Base-by-base conservation (phyloP, 2,797 vertebrate species). In the Agapornis canus region DNA sequence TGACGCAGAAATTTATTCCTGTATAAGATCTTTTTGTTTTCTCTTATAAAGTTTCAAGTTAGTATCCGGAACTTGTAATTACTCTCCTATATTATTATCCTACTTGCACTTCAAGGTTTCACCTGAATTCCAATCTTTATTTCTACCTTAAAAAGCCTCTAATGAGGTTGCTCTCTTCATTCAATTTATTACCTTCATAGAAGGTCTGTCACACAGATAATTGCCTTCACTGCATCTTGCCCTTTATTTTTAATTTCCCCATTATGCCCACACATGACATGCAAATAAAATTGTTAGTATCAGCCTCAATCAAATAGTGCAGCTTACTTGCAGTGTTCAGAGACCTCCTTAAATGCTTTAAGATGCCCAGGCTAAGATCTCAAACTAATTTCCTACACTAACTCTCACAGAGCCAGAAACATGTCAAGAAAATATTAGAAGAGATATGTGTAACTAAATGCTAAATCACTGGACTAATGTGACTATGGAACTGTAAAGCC, bases 211-310 rank as follows among this genome's bases (percentile, higher is more conserved):
- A 76, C 63, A 56, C 59, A 80, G 42, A 59, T 20, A 83, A 65
- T 25, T 61, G 35, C 27, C 64, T 82, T 72, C 42, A 27, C 47
- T 79, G 35, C 2, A 2, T 23, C 39, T 66, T 49, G 40, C 35
- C 45, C 68, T 85, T 84, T 52, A 45, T 49, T 75, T 83, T 64
- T 69, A 29, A 75, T 80, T 80, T 64, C 47, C 31, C 11, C 12
- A 37, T 13, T 22, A 18, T 59, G 60, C 27, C 26, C 21, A 26
- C n/a, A 42, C 0, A 4, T 0, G 12, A 77, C 4, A 20, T 1
- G 10, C 32, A 86, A 88, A 81, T 20, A 39, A 45, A 72, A 72
- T 13, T n/a, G 7, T 20, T 71, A 40, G 10, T 64, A 35, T 37
- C 42, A 37, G n/a, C 23, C 54, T 82, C 63, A 81, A 6, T 19